Evolutionary conservation across 2,113 vertebrate genomes (phyloP).

Genomic region (Australoheros scitulus): DNA sequence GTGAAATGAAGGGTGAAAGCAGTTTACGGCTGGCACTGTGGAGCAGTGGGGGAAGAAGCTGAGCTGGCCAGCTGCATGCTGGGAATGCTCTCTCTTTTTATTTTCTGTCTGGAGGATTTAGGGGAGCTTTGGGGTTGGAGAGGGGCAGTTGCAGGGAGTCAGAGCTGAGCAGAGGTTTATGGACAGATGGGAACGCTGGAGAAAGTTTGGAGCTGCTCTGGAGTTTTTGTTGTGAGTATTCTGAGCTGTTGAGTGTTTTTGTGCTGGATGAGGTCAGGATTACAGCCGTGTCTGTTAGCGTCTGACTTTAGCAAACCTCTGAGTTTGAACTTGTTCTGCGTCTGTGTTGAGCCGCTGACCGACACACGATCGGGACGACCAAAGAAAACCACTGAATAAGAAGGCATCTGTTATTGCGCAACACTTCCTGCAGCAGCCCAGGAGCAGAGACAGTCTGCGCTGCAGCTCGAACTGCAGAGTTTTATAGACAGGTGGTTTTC

Average conservation of each 20-base stretch:
- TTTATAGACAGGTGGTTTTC: background rate
- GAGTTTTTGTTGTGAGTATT: slow-evolving; percentile 4
- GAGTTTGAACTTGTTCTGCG: background rate
- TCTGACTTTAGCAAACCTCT: background rate
- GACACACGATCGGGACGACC: background rate
- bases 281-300: background rate
- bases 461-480: too few species aligned
- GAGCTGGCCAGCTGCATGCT: slow-evolving; percentile 40
- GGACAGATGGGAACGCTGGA: background rate
- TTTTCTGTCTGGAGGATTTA: slow-evolving; percentile 3
- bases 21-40: slow-evolving; percentile 11
- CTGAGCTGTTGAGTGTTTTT: background rate
- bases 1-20: slow-evolving; percentile 55
- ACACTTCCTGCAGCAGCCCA: background rate
- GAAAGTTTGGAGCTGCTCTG: background rate
- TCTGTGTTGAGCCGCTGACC: background rate
- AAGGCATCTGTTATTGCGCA: background rate
- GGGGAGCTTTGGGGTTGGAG: background rate
- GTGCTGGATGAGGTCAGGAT: background rate
- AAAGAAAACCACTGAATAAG: background rate
- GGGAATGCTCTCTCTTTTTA: slow-evolving; percentile 13
- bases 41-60: background rate
- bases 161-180: background rate
- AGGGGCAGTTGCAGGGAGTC: background rate
- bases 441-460: too few species aligned